phyloP scores from a whole-genome alignment of 2,888 invertebrate genomes.

The Chloroclystis v-ata region DNA sequence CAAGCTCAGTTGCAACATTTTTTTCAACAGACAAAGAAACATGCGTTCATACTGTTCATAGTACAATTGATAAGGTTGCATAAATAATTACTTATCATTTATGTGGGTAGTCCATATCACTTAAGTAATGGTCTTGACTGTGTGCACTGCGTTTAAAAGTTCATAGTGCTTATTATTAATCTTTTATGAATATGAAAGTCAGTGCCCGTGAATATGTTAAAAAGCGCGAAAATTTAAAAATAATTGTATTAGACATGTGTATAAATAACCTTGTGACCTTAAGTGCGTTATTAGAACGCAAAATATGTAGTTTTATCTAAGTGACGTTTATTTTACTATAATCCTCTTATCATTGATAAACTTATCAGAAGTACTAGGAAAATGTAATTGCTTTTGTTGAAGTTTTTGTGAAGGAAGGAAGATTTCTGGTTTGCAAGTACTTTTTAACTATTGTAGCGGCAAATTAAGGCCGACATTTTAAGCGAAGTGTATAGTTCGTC shows the following conservation, averaged over 20 bases:
- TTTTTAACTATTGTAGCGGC: neutral
- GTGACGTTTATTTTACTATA: constrained; percentile 1
- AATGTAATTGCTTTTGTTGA: constrained; percentile 9
- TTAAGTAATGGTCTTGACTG: constrained; percentile 2
- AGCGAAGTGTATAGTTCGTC: neutral
- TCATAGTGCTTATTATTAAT: neutral
- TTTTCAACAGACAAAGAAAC: constrained; percentile 6
- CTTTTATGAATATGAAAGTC: neutral
- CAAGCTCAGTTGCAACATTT: constrained; percentile 3
- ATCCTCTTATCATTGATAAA: constrained; percentile 14
- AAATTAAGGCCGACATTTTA: neutral
- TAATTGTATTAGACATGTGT: no score
- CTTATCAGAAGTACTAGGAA: constrained; percentile 3
- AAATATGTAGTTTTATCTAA: no score
- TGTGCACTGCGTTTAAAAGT: no score
- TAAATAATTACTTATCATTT: constrained; percentile 4
- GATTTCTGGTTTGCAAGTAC: neutral
- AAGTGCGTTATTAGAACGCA: no score
- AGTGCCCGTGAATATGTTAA: neutral
- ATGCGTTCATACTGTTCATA: neutral
- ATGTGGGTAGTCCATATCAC: constrained; percentile 15
- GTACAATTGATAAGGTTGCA: constrained; percentile 9
- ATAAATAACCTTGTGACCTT: no score
- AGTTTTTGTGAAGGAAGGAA: neutral
- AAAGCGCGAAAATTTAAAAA: no score